Conservation (phyloP, 2,113 vertebrate species). For the Pelodiscus sinensis region DNA sequence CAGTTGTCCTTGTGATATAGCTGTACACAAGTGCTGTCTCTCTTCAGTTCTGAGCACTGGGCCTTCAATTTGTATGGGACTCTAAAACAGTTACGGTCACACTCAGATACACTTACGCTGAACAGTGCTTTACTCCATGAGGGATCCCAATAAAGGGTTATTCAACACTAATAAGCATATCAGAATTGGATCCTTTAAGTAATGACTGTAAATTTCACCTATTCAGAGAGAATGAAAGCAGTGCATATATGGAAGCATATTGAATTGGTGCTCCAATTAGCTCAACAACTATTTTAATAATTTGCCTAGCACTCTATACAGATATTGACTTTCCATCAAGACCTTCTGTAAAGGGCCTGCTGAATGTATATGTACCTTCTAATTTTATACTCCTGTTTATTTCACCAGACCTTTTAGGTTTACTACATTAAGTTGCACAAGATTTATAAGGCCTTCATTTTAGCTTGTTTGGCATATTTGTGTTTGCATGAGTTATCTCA, state of each 20-base stretch:
- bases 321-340: slow-evolving; percentile 14
- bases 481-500: neutral
- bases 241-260: neutral
- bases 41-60: neutral
- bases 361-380: neutral
- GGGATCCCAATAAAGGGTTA: neutral
- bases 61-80: neutral
- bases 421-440: neutral
- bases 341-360: slow-evolving; percentile 6
- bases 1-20: neutral
- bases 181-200: neutral
- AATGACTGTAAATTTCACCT: neutral
- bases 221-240: neutral
- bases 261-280: slow-evolving; percentile 29
- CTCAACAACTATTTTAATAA: slow-evolving; percentile 28
- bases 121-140: neutral
- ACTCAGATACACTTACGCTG: neutral
- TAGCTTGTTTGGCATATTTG: neutral
- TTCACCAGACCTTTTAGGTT: slow-evolving; percentile 21
- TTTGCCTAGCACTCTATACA: neutral
- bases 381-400: neutral
- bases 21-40: neutral
- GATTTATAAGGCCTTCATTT: neutral
- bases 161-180: neutral
- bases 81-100: neutral